These are phyloP conservation scores for Mesorhabditis sp. DNA, from an alignment of 2,888 invertebrate species.

Conservation along the genomic window DNA sequence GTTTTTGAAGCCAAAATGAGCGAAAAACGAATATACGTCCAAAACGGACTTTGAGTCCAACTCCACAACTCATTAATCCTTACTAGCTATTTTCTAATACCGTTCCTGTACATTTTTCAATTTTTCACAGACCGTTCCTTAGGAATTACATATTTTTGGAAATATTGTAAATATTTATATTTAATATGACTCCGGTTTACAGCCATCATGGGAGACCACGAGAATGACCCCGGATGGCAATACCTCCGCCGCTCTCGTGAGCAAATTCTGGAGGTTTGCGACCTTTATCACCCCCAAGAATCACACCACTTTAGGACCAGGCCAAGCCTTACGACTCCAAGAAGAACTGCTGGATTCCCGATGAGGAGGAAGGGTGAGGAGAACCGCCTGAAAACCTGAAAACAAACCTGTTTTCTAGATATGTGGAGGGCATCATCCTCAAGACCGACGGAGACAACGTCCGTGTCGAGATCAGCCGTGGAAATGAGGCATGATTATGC, in stretches of 20 bases:
- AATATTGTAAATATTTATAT: too few relatives aligned
- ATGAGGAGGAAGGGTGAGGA: conserved; percentile 66
- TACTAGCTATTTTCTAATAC: too few relatives aligned
- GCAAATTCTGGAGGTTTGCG: conserved; percentile 47
- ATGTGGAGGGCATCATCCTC: conserved; percentile 86
- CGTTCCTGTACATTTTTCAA: too few relatives aligned
- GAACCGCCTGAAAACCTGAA: background rate
- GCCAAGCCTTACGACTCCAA: conserved; percentile 47
- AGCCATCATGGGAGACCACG: conserved; percentile 23
- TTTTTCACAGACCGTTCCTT: too few relatives aligned
- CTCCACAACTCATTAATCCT: too few relatives aligned
- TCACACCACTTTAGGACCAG: conserved; percentile 34
- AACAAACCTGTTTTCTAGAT: conserved; percentile 58
- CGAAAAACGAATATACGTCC: too few relatives aligned
- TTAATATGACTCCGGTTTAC: too few relatives aligned
- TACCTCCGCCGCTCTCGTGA: conserved; percentile 54
- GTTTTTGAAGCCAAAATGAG: too few relatives aligned
- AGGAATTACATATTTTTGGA: too few relatives aligned
- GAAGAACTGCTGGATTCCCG: conserved; percentile 52
- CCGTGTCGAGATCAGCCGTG: conserved; percentile 82
- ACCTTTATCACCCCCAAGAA: background rate
- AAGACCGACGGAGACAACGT: conserved; percentile 87
- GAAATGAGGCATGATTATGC: conserved; percentile 66
- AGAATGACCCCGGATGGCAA: conserved; percentile 45
- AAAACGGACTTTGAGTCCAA: too few relatives aligned